A percentile compares a stretch with the other conserved stretches of the same genome.
Evolutionary conservation across 2,113 vertebrate species (phyloP).

Genomic region (Euleptes europaea): DNA sequence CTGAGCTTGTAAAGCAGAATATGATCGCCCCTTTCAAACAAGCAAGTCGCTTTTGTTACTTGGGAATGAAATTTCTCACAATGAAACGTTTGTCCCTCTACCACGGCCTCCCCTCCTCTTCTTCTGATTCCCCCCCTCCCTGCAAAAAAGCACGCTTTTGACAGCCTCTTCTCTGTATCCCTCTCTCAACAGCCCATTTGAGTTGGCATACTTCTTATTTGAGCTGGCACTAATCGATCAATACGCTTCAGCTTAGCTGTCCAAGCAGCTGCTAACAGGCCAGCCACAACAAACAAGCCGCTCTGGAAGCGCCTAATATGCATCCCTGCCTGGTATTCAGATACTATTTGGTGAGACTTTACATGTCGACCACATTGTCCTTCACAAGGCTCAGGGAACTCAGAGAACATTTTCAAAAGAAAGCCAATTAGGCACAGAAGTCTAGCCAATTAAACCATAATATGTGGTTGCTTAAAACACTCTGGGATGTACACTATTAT

Average conservation of each 20-base stretch:
- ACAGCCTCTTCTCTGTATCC: conserved; percentile 27
- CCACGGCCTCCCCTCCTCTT: not conserved
- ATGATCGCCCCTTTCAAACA: not conserved
- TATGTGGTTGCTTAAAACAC: conserved; percentile 60
- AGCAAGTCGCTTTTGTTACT: not conserved
- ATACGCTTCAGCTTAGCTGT: conserved; percentile 73
- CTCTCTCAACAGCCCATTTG: conserved; percentile 50
- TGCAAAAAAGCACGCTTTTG: not conserved
- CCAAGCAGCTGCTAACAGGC: conserved; percentile 63
- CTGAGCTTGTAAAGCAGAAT: not conserved
- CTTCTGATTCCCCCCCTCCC: not conserved
- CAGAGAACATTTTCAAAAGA: conserved; percentile 64
- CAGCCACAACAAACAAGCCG: conserved; percentile 76
- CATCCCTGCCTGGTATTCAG: conserved; percentile 69
- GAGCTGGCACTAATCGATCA: conserved; percentile 72
- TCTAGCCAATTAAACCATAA: conserved; percentile 71
- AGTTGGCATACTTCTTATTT: conserved; percentile 47
- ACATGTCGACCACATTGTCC: conserved; percentile 73
- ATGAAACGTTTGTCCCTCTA: not conserved
- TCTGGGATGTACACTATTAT: conserved; percentile 36
- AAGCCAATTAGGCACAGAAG: conserved; percentile 68
- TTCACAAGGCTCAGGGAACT: conserved; percentile 56
- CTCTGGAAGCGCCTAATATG: conserved; percentile 63
- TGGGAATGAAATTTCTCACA: not conserved
- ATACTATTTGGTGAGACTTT: conserved; percentile 69